Base-by-base conservation (phyloP, 2,113 vertebrate genomes). In the Ploceus nigricollis region DNA sequence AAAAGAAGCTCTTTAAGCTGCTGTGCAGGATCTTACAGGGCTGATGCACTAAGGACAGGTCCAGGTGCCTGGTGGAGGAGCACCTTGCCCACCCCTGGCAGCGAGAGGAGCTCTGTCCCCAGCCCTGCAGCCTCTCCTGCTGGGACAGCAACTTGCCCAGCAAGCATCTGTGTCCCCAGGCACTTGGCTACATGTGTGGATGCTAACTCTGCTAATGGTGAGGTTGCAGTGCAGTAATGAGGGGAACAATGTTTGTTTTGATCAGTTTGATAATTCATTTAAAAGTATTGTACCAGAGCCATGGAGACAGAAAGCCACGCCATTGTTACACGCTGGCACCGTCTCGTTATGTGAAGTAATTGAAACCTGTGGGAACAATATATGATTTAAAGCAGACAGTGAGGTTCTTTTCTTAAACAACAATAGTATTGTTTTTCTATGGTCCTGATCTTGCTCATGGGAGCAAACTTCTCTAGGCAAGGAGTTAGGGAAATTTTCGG, bases 301-400 rank as follows among this genome's bases (percentile, higher is more conserved):
- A 71, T 65, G 24, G 14, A 85, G 60, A 30, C 63, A 72, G 82
- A 80, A 94, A 93, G 90, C 76, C 71, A 28, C 3, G 27, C 79
- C 95, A 88, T 94, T 94, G 94, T 90, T 75, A 94, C 80, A 7
- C 35, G 42, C 91, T 91, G 93, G 86, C 93, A 88, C 89, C 30
- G 4, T 53, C 95, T 92, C 75, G 4, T 82, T 77, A 93, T 61
- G 57, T 87, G 84, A 79, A 77, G 75, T 76, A 89, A 95, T 61
- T 87, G 93, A 95, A 96, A 97, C 96, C 80, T 94, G 93, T 93
- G 96, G 94, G 93, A 96, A 97, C 92, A 94, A 95, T 93, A 87
- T 92, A 83, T 81, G 88, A 91, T 88, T 94, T 94, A 93, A 96
- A 96, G 88, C 84, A 94, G 92, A 93, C 86, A 72, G 82, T 71